These are phyloP conservation scores for Megalopta genalis DNA, from an alignment of 1,140 invertebrate genomes.

Conservation along the genomic window DNA sequence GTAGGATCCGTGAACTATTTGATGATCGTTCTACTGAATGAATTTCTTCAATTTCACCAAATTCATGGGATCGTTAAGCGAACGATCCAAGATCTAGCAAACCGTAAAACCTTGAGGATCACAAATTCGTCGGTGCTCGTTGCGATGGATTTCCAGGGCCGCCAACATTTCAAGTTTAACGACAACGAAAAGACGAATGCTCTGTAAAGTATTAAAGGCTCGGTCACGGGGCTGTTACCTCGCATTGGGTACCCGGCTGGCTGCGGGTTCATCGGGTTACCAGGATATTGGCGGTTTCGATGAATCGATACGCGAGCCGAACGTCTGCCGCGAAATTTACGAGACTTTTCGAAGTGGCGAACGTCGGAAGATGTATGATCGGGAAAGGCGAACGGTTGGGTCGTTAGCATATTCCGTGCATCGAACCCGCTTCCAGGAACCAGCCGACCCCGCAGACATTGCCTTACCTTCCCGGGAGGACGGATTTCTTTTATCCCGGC, in stretches of 20 bases:
- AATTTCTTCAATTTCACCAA: no score
- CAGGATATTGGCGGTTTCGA: not conserved
- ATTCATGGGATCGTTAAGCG: no score
- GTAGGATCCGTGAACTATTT: no score
- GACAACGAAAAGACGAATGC: no score
- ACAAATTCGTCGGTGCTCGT: no score
- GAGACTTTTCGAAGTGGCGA: not conserved
- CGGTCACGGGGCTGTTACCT: not conserved
- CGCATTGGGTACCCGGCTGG: not conserved
- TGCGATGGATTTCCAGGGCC: no score
- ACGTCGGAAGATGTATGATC: not conserved
- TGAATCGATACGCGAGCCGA: not conserved
- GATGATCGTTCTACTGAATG: no score
- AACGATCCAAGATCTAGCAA: no score
- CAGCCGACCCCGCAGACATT: not conserved
- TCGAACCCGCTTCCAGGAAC: not conserved
- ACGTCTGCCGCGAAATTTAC: not conserved
- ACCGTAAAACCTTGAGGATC: no score
- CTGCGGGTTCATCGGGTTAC: not conserved
- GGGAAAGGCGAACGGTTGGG: not conserved
- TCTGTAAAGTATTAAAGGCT: no score
- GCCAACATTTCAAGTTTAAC: no score
- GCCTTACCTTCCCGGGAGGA: not conserved
- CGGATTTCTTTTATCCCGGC: not conserved
- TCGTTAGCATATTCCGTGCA: not conserved